Conservation (phyloP, 1,140 invertebrate genomes). For the Macrocentrus cingulum region DNA sequence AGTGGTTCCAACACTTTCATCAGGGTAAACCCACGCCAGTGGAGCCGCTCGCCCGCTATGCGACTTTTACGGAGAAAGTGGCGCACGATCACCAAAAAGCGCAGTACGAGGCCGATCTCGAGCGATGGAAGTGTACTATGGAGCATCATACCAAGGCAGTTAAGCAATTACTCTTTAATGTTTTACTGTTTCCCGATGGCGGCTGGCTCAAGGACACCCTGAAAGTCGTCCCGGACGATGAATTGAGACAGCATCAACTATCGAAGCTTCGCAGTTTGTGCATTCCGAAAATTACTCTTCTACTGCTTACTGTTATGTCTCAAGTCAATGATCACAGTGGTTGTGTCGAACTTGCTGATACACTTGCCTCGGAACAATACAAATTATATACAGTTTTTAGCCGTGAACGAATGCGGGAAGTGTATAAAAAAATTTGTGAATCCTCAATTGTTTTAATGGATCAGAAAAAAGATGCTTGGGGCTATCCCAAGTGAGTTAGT, state of each 20-base stretch:
- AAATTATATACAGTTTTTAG: constrained; percentile 78
- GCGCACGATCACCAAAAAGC: constrained; percentile 81
- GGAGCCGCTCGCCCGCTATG: constrained; percentile 61
- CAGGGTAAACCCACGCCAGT: constrained; percentile 73
- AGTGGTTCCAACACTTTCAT: constrained; percentile 85
- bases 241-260: constrained; percentile 68
- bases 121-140: constrained; percentile 74
- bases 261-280: constrained; percentile 75
- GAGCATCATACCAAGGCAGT: constrained; percentile 70
- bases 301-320: constrained; percentile 79
- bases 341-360: constrained; percentile 77
- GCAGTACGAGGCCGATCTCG: constrained; percentile 74
- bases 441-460: constrained; percentile 76
- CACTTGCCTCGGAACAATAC: constrained; percentile 76
- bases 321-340: constrained; percentile 74
- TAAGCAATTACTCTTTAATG: constrained; percentile 81
- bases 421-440: constrained; percentile 78
- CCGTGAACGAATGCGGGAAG: constrained; percentile 73
- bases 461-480: constrained; percentile 73
- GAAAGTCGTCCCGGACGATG: constrained; percentile 52
- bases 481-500: constrained; percentile 51
- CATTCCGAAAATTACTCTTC: constrained; percentile 79
- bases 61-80: constrained; percentile 84
- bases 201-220: constrained; percentile 84
- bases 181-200: constrained; percentile 83